Percentiles rank a stretch among this genome's conserved stretches.
Conservation (phyloP, 1,140 invertebrate genomes). For the Cryptotermes secundus region DNA sequence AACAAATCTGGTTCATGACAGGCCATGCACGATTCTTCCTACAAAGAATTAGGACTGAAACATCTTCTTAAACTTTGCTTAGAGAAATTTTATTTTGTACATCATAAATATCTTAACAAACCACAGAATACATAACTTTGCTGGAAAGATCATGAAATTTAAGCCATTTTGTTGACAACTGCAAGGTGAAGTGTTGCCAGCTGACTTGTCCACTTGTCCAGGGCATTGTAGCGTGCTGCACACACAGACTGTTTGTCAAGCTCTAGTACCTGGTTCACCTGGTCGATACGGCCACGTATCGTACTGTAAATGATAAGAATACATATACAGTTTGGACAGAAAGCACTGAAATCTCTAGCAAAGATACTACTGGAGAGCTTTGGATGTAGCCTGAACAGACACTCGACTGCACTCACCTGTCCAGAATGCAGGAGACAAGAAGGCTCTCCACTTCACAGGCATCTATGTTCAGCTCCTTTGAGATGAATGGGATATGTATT, state of each 20-base stretch:
- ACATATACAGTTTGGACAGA: too few relatives aligned
- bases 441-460: constrained; percentile 94
- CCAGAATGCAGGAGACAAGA: constrained; percentile 97
- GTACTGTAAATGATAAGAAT: constrained; percentile 61
- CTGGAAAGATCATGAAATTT: constrained; percentile 38
- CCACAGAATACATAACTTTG: too few relatives aligned
- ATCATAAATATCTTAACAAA: too few relatives aligned
- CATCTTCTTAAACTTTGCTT: too few relatives aligned
- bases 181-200: constrained; percentile 83
- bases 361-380: neutral
- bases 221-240: constrained; percentile 83
- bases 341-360: neutral
- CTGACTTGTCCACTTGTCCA: constrained; percentile 96
- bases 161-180: constrained; percentile 87
- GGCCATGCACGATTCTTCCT: too few relatives aligned
- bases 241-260: constrained; percentile 79
- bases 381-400: too few relatives aligned
- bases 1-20: too few relatives aligned
- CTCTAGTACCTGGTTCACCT: constrained; percentile 93
- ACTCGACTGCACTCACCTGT: constrained; percentile 69
- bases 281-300: constrained; percentile 95
- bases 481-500: constrained; percentile 98
- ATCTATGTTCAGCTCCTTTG: constrained; percentile 96
- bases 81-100: too few relatives aligned
- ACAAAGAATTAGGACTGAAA: too few relatives aligned